Percentiles rank a stretch among this genome's conserved stretches.
Conservation (phyloP, 2,888 invertebrate species). For the Ypsolopha scabrella region DNA sequence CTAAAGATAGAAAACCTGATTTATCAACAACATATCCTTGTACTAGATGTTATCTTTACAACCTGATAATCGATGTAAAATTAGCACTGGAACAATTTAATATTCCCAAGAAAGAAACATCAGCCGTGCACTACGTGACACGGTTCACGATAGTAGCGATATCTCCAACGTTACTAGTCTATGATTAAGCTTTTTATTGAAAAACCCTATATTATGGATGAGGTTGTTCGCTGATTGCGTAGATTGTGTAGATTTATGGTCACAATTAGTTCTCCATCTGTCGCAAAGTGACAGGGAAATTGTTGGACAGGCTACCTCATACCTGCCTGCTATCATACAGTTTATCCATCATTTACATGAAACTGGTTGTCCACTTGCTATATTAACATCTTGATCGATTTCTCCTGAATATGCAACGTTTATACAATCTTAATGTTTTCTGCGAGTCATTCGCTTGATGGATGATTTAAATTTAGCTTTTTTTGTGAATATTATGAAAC, state of each 20-base stretch:
- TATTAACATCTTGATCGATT: slow-evolving; percentile 37
- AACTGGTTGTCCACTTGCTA: slow-evolving; percentile 8
- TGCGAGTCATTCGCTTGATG: background rate
- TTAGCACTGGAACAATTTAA: background rate
- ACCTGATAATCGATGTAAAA: slow-evolving; percentile 4
- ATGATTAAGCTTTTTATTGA: background rate
- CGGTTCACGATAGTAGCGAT: slow-evolving; percentile 5
- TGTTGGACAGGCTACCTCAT: background rate
- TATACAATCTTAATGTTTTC: background rate
- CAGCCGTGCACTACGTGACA: slow-evolving; percentile 15
- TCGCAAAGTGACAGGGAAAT: slow-evolving; percentile 9
- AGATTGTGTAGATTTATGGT: slow-evolving; percentile 10
- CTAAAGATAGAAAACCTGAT: background rate
- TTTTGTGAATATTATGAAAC: slow-evolving; percentile 20
- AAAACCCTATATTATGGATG: background rate
- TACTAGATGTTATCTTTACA: slow-evolving; percentile 4
- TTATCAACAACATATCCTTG: background rate
- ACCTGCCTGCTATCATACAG: background rate
- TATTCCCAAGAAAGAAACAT: background rate
- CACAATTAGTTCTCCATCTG: slow-evolving; percentile 14
- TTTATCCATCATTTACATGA: slow-evolving; percentile 4
- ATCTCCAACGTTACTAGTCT: background rate
- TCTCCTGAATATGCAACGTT: slow-evolving; percentile 28
- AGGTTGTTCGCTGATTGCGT: background rate
- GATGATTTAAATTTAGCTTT: background rate